Evolutionary conservation across 2,888 invertebrate species (phyloP).

Genomic region (Lasioglossum malachurum): DNA sequence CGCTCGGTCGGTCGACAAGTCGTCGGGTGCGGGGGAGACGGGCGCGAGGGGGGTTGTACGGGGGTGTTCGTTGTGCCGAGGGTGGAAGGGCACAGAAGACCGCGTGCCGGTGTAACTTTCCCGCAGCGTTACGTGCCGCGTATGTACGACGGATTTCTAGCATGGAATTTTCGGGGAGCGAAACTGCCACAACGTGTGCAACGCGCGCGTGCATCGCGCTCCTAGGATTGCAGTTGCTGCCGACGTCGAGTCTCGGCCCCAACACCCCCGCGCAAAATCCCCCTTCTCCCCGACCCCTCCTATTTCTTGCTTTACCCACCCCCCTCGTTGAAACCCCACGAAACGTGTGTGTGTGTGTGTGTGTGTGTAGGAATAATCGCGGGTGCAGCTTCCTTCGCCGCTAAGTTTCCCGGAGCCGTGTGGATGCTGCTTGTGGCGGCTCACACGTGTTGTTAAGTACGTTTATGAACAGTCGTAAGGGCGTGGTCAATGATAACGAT

Average conservation of each 20-base stretch:
- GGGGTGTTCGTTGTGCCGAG: slow-evolving; percentile 26
- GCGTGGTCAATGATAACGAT: slow-evolving; percentile 59
- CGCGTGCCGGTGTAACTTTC: slow-evolving; percentile 76
- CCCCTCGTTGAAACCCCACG: not conserved
- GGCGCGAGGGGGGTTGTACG: not conserved
- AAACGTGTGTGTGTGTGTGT: not conserved
- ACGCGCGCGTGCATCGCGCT: slow-evolving; percentile 47
- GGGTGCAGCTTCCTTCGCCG: slow-evolving; percentile 19
- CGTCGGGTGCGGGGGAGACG: not conserved
- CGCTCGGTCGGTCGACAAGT: slow-evolving; percentile 24
- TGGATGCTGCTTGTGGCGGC: slow-evolving; percentile 46
- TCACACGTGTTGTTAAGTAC: slow-evolving; percentile 62
- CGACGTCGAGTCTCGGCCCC: slow-evolving; percentile 16
- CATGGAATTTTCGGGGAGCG: slow-evolving; percentile 63
- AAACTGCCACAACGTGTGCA: slow-evolving; percentile 61
- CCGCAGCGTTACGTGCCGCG: slow-evolving; percentile 77
- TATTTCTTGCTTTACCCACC: too few relatives aligned
- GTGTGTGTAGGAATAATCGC: slow-evolving; percentile 26
- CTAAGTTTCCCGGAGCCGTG: slow-evolving; percentile 36
- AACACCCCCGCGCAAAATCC: not conserved
- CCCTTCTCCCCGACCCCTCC: not conserved
- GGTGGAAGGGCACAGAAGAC: slow-evolving; percentile 47
- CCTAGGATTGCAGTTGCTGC: slow-evolving; percentile 42
- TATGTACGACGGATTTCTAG: slow-evolving; percentile 71
- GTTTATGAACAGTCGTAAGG: slow-evolving; percentile 60